phyloP scores from a whole-genome alignment of 2,113 vertebrate genomes.

The Isurus oxyrinchus region DNA sequence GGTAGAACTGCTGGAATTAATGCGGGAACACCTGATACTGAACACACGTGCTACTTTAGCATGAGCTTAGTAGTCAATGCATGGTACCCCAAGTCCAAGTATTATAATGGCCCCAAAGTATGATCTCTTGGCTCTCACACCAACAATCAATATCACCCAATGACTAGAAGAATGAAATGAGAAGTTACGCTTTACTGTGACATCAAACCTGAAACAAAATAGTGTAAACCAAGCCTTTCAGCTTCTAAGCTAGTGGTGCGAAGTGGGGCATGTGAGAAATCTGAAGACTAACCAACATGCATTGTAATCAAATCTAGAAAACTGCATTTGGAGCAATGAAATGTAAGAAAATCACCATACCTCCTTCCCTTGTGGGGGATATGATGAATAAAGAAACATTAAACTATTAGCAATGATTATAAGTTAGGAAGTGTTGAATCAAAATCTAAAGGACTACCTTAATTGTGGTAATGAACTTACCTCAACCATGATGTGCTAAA shows the following conservation, averaged over 20 bases:
- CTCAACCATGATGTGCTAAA: constrained; percentile 25
- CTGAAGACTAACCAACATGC: neutral
- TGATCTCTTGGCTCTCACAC: neutral
- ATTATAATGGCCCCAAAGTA: constrained; percentile 3
- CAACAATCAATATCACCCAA: neutral
- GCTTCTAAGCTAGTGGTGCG: neutral
- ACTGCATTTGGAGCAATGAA: neutral
- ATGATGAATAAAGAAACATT: neutral
- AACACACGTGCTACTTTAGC: constrained; percentile 14
- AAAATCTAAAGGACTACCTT: constrained; percentile 21
- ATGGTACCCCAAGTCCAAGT: neutral
- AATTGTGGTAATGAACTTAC: constrained; percentile 31
- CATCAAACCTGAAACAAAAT: neutral
- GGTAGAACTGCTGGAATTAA: constrained; percentile 7
- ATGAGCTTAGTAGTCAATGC: neutral
- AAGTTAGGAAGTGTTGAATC: constrained; percentile 19
- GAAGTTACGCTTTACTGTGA: neutral
- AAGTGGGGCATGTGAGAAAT: neutral
- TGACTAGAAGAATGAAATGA: neutral
- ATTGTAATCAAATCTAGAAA: neutral
- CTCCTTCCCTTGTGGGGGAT: neutral
- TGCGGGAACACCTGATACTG: constrained; percentile 6
- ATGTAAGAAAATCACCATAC: neutral
- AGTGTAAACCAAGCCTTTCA: neutral
- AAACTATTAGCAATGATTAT: constrained; percentile 12